Conservation (phyloP, 2,113 vertebrate species). For the Centropristis striata region DNA sequence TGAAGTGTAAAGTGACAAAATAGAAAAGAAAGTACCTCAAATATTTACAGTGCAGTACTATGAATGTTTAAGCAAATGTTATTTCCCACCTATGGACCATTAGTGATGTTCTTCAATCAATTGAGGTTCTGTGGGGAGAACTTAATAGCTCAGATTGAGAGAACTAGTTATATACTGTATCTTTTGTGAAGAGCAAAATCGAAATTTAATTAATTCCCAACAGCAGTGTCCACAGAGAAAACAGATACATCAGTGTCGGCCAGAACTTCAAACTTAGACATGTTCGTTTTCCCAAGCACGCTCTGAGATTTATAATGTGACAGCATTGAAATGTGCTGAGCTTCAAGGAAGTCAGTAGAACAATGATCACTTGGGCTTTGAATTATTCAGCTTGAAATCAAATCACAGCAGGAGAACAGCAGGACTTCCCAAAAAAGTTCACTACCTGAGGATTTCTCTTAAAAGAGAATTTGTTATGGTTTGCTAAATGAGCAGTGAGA, state of each 20-base stretch:
- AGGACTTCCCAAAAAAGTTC: conserved; percentile 7
- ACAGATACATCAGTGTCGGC: background rate
- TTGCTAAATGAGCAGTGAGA: background rate
- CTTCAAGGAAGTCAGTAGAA: conserved; percentile 13
- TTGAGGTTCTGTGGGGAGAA: background rate
- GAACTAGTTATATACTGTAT: background rate
- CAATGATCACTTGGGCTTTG: conserved; percentile 7
- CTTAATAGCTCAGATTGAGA: background rate
- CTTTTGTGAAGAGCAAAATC: background rate
- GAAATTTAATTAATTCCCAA: background rate
- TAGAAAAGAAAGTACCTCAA: too few relatives aligned
- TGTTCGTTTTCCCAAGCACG: conserved; percentile 4
- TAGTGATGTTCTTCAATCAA: background rate
- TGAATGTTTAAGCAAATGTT: background rate
- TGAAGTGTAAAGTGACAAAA: too few relatives aligned
- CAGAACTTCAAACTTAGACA: conserved; percentile 7
- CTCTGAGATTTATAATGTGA: background rate
- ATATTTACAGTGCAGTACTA: background rate
- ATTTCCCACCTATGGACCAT: background rate
- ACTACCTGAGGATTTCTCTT: conserved; percentile 26
- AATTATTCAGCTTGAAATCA: conserved; percentile 24
- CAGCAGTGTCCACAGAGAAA: background rate
- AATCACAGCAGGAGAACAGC: conserved; percentile 28
- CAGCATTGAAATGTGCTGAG: conserved; percentile 20
- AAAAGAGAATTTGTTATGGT: background rate